Evolutionary conservation across 1,140 invertebrate species (phyloP).

Genomic region (Neuroterus valhalla): DNA sequence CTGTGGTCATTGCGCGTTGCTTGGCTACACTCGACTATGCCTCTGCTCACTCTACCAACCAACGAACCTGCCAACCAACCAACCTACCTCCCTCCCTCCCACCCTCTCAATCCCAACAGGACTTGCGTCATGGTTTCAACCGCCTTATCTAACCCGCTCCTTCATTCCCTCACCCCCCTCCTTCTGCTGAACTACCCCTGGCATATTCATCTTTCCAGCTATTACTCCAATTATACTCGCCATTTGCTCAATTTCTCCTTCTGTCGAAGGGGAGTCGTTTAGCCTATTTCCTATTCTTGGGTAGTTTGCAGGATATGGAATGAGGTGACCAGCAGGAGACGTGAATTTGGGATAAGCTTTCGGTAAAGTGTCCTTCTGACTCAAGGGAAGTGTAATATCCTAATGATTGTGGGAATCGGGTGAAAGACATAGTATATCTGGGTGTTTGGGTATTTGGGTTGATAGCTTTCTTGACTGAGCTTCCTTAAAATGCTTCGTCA

Average conservation of each 20-base stretch:
- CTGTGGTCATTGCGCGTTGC: constrained; percentile 70
- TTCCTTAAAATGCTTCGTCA: too few relatives aligned
- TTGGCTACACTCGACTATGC: constrained; percentile 64
- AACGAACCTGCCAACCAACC: constrained; percentile 45
- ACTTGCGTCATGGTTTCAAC: constrained; percentile 59
- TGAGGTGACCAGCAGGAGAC: background rate
- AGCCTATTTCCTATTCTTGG: constrained; percentile 3
- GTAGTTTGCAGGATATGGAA: background rate
- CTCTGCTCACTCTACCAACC: constrained; percentile 49
- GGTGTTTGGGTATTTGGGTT: constrained; percentile 1
- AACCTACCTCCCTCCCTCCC: constrained; percentile 48
- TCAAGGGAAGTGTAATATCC: background rate
- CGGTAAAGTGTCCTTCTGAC: background rate
- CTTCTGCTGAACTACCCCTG: constrained; percentile 10
- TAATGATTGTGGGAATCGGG: constrained; percentile 6
- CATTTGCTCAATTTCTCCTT: constrained; percentile 23
- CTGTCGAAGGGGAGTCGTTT: background rate
- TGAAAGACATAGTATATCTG: background rate
- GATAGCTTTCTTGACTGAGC: background rate
- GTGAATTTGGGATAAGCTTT: background rate
- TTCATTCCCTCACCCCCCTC: constrained; percentile 35
- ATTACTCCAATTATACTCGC: constrained; percentile 37
- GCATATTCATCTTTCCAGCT: constrained; percentile 45
- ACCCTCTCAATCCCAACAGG: constrained; percentile 33
- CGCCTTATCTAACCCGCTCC: constrained; percentile 35